These are phyloP conservation scores for Leptopterna dolabrata DNA, from an alignment of 2,888 invertebrate genomes.

Conservation along the genomic window DNA sequence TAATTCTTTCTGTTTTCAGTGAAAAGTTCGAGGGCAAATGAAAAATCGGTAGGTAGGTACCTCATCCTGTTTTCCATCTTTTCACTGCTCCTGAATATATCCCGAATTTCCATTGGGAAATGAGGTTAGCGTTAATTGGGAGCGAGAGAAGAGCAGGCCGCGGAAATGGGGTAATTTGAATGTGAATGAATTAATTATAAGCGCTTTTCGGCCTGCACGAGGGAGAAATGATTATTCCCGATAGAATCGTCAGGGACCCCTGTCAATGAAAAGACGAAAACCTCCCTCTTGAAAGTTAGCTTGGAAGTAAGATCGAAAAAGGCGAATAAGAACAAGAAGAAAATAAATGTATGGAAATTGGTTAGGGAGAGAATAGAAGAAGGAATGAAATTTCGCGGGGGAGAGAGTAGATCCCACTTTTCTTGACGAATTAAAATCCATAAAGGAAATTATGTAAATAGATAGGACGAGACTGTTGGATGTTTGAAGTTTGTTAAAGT, in stretches of 20 bases:
- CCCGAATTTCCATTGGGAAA: neutral
- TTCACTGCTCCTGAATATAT: neutral
- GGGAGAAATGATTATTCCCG: neutral
- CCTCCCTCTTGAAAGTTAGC: neutral
- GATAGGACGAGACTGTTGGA: neutral
- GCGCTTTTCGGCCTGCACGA: neutral
- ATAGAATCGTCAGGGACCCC: neutral
- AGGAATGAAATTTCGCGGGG: neutral
- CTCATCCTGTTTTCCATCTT: neutral
- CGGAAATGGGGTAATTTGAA: neutral
- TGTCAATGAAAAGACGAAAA: neutral
- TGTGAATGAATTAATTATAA: constrained; percentile 11
- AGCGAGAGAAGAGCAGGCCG: neutral
- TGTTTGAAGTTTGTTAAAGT: neutral
- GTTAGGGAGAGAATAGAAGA: neutral
- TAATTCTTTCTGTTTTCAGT: no score
- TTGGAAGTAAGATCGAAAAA: neutral
- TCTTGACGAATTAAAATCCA: constrained; percentile 12
- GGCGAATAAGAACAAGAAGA: neutral
- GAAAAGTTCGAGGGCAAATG: neutral
- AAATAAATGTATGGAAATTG: constrained; percentile 26
- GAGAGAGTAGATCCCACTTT: neutral
- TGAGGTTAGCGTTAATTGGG: neutral
- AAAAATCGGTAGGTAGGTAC: neutral
- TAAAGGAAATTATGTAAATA: constrained; percentile 14